phyloP scores from a whole-genome alignment of 2,888 invertebrate genomes.

The Tenodera sinensis region DNA sequence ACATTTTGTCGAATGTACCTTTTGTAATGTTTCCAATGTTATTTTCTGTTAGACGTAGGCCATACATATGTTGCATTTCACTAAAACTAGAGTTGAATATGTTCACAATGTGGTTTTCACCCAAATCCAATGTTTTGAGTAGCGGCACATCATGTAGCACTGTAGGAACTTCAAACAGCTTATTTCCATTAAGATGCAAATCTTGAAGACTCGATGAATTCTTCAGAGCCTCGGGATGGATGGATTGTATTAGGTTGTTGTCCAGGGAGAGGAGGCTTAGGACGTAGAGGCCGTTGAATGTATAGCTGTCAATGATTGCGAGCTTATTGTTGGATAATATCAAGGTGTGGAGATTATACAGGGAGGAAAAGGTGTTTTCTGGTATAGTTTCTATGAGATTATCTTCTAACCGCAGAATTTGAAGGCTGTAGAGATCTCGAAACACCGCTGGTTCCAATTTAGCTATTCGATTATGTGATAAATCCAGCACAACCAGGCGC shows the following conservation, averaged over 20 bases:
- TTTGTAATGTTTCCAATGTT: slow-evolving; percentile 74
- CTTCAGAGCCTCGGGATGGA: slow-evolving; percentile 70
- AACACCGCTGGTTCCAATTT: slow-evolving; percentile 74
- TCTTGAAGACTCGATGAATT: slow-evolving; percentile 79
- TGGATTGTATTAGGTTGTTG: slow-evolving; percentile 71
- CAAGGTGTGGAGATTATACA: slow-evolving; percentile 75
- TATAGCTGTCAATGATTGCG: slow-evolving; percentile 68
- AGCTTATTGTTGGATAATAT: slow-evolving; percentile 78
- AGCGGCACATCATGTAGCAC: slow-evolving; percentile 67
- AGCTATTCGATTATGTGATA: slow-evolving; percentile 71
- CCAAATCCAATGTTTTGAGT: slow-evolving; percentile 76
- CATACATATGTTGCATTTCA: slow-evolving; percentile 74
- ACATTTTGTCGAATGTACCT: slow-evolving; percentile 75
- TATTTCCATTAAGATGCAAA: slow-evolving; percentile 78
- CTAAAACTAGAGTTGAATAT: slow-evolving; percentile 77
- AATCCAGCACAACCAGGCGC: slow-evolving; percentile 70
- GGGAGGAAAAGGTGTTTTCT: slow-evolving; percentile 72
- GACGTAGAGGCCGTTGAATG: slow-evolving; percentile 72
- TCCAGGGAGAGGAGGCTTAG: slow-evolving; percentile 74
- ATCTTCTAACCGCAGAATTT: slow-evolving; percentile 75
- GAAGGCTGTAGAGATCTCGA: slow-evolving; percentile 72
- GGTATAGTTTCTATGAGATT: slow-evolving; percentile 72
- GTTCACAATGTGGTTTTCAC: slow-evolving; percentile 77
- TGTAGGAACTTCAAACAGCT: slow-evolving; percentile 71
- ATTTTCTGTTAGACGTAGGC: slow-evolving; percentile 79